These are phyloP conservation scores for Nothocercus nigrocapillus DNA, from an alignment of 2,113 vertebrate species.

Conservation along the genomic window DNA sequence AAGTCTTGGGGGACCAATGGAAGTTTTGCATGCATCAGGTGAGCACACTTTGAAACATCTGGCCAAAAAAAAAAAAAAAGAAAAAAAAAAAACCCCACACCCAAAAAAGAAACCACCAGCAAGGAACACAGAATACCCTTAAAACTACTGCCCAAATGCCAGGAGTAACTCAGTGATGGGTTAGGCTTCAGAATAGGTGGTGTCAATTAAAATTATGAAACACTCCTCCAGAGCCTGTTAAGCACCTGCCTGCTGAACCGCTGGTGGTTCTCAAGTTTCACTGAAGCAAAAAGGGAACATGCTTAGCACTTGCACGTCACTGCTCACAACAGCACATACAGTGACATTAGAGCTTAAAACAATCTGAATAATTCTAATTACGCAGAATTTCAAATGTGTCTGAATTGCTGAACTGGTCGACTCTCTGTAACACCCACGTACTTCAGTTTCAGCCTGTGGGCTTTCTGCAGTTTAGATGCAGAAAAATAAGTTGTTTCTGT, in stretches of 20 bases:
- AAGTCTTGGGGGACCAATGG: background rate
- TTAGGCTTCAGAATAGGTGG: background rate
- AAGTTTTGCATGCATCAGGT: background rate
- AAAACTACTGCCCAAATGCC: background rate
- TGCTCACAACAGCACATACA: background rate
- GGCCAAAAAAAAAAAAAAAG: background rate
- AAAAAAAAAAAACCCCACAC: fast-evolving
- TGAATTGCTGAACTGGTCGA: background rate
- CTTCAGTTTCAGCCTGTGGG: background rate
- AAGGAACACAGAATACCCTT: background rate
- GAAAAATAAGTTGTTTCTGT: slow-evolving; percentile 12
- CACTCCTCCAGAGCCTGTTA: fast-evolving
- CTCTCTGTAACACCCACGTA: background rate
- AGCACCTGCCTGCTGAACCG: background rate
- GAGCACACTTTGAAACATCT: background rate
- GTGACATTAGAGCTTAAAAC: background rate
- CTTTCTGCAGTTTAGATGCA: background rate
- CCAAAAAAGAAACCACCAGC: fast-evolving
- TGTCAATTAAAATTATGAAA: background rate
- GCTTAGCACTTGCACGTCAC: background rate
- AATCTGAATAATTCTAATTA: background rate
- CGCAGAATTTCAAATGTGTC: background rate
- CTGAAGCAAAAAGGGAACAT: background rate
- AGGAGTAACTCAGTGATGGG: background rate
- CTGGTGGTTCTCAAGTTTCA: background rate